These are phyloP conservation scores for Biston betularia DNA, from an alignment of 2,888 invertebrate genomes.

Conservation along the genomic window DNA sequence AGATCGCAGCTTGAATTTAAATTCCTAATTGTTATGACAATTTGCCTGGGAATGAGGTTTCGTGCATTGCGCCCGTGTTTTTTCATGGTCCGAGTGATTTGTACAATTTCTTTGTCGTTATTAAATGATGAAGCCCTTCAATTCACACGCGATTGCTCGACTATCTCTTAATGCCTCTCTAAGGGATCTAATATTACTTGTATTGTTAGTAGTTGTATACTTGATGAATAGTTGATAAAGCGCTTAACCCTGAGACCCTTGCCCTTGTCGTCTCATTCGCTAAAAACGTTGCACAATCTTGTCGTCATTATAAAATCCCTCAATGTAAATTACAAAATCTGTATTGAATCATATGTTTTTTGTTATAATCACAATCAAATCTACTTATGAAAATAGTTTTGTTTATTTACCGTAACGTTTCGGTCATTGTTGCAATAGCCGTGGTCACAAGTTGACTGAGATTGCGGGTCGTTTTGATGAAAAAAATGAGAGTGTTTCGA, in stretches of 20 bases:
- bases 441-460: no score
- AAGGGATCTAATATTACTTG: background rate
- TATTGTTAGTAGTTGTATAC: slow-evolving; percentile 8
- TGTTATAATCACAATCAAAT: no score
- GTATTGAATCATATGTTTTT: no score
- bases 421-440: no score
- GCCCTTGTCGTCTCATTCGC: background rate
- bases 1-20: slow-evolving; percentile 36
- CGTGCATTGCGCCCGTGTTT: slow-evolving; percentile 18
- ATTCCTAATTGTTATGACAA: slow-evolving; percentile 30
- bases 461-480: no score
- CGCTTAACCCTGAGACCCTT: slow-evolving; percentile 14
- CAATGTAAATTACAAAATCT: background rate
- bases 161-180: slow-evolving; percentile 6
- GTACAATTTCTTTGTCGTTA: slow-evolving; percentile 7
- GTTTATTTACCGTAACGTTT: no score
- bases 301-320: background rate
- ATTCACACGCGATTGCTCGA: slow-evolving; percentile 9
- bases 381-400: no score
- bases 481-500: no score
- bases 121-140: slow-evolving; percentile 19
- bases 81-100: slow-evolving; percentile 16
- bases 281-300: slow-evolving; percentile 10
- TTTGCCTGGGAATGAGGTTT: slow-evolving; percentile 17
- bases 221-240: slow-evolving; percentile 1